Conservation (phyloP, 2,797 vertebrate genomes). For the Acipenser transmontanus region DNA sequence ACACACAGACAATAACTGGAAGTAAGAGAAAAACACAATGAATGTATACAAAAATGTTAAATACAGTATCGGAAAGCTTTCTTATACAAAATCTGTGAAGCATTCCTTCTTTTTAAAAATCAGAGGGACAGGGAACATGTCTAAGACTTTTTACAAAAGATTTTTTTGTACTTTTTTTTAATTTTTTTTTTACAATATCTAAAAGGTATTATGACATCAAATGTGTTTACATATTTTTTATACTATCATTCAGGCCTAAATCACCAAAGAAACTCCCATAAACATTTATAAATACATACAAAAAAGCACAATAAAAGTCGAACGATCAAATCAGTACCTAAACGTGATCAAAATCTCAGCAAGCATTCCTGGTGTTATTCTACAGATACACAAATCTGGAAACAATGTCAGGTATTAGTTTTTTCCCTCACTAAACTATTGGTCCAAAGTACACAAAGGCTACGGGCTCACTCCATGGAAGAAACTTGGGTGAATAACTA, state of each 20-base stretch:
- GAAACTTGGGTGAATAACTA: too few species aligned
- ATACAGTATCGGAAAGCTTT: slow-evolving; percentile 61
- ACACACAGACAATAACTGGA: slow-evolving; percentile 55
- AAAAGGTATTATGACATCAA: slow-evolving; percentile 73
- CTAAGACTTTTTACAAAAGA: slow-evolving; percentile 8
- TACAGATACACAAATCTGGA: slow-evolving; percentile 46
- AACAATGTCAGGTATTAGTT: slow-evolving; percentile 36
- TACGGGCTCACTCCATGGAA: neutral
- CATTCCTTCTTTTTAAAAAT: slow-evolving; percentile 48
- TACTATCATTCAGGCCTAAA: slow-evolving; percentile 65
- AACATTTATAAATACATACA: slow-evolving; percentile 65
- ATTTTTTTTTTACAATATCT: slow-evolving; percentile 67
- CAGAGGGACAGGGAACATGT: slow-evolving; percentile 32
- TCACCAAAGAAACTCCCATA: slow-evolving; percentile 60
- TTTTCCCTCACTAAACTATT: slow-evolving; percentile 18
- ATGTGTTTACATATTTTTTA: slow-evolving; percentile 62
- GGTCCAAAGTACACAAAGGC: slow-evolving; percentile 21
- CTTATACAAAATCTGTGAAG: slow-evolving; percentile 64
- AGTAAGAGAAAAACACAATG: slow-evolving; percentile 52
- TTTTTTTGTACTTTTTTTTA: slow-evolving; percentile 13
- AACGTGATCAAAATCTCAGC: slow-evolving; percentile 53
- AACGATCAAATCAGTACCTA: slow-evolving; percentile 45
- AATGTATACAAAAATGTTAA: slow-evolving; percentile 65
- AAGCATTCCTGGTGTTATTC: slow-evolving; percentile 52
- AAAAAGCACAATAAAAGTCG: slow-evolving; percentile 47